These are phyloP conservation scores for Anthoscopus minutus DNA, from an alignment of 2,113 vertebrate species.

Conservation along the genomic window DNA sequence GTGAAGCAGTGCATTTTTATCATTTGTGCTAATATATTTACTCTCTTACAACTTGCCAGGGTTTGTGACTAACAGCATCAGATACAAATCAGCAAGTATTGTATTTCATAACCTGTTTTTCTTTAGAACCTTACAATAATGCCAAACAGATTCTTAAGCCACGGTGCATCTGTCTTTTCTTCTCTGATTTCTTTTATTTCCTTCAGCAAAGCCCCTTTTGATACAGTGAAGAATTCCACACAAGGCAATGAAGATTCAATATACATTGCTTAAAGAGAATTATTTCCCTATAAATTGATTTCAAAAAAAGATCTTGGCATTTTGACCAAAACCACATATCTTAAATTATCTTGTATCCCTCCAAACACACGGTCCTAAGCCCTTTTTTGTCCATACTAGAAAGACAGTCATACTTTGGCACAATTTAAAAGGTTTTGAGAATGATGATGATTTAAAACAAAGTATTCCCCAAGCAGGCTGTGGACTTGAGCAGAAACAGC, in stretches of 20 bases:
- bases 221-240: conserved; percentile 17
- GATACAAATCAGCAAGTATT: not conserved
- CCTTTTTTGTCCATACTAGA: conserved; percentile 42
- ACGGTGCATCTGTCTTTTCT: not conserved
- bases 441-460: conserved; percentile 42
- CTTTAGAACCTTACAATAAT: not conserved
- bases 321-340: conserved; percentile 43
- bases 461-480: conserved; percentile 32
- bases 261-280: conserved; percentile 17
- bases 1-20: not conserved
- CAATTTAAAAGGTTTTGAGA: conserved; percentile 51
- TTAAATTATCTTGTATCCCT: conserved; percentile 40
- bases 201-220: not conserved
- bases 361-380: conserved; percentile 23
- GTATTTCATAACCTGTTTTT: not conserved
- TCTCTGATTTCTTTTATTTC: not conserved
- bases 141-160: not conserved
- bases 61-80: not conserved
- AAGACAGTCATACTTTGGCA: conserved; percentile 32
- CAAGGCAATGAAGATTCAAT: conserved; percentile 12
- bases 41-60: not conserved
- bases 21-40: not conserved
- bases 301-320: conserved; percentile 30
- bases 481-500: conserved; percentile 51
- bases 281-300: conserved; percentile 52